phyloP scores from a whole-genome alignment of 1,140 invertebrate genomes.

The Achroia grisella region DNA sequence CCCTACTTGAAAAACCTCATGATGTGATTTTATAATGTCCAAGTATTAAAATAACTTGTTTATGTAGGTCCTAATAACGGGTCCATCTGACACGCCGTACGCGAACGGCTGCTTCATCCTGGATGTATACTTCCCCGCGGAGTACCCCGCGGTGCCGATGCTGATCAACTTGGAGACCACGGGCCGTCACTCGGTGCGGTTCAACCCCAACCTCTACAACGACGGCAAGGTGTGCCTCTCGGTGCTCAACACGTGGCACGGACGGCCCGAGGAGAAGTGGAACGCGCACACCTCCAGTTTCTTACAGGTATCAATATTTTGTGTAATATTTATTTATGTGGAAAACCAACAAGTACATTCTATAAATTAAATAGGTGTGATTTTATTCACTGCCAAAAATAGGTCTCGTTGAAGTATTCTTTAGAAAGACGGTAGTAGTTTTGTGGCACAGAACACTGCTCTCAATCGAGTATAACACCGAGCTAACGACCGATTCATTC shows the following conservation, averaged over 20 bases:
- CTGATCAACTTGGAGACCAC: constrained; percentile 96
- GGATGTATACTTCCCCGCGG: constrained; percentile 93
- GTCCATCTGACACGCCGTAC: constrained; percentile 91
- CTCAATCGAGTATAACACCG: no score
- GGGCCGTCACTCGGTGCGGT: constrained; percentile 93
- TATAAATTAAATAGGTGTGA: no score
- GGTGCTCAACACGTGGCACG: constrained; percentile 98
- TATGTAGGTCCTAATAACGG: constrained; percentile 89
- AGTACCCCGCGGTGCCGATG: constrained; percentile 89
- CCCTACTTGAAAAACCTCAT: no score
- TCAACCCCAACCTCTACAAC: constrained; percentile 98
- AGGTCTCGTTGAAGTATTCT: no score
- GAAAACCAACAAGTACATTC: no score
- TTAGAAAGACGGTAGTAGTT: no score
- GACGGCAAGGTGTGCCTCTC: constrained; percentile 98
- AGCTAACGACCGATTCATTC: no score
- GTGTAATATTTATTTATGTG: no score
- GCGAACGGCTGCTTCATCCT: constrained; percentile 93
- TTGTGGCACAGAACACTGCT: no score
- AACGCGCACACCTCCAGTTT: constrained; percentile 97
- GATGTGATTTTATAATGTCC: no score
- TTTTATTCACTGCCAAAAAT: no score
- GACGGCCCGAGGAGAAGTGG: constrained; percentile 98
- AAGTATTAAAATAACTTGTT: no score
- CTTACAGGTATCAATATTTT: constrained; percentile 80